A percentile compares a stretch with the other conserved stretches of the same genome.
Conservation (phyloP, 2,797 vertebrate genomes). For the Acestrorhynchus altus region DNA sequence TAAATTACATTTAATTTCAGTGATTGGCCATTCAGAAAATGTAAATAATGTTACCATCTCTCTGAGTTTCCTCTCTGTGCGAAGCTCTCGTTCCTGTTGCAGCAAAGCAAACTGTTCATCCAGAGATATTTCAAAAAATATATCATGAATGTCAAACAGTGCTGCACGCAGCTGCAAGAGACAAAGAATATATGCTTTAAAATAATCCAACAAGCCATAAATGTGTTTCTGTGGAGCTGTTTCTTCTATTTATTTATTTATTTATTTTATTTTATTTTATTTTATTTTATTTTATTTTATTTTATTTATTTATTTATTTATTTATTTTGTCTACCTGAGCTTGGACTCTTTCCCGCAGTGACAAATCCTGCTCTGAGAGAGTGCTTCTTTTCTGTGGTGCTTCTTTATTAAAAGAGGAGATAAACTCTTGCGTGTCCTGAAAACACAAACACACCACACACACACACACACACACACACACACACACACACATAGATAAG, state of each 20-base stretch:
- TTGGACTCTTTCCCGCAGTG: constrained; percentile 89
- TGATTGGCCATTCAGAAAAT: too few relatives aligned
- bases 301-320: neutral
- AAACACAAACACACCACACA: constrained; percentile 26
- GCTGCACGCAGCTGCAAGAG: constrained; percentile 87
- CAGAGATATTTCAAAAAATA: constrained; percentile 88
- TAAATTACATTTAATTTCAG: too few relatives aligned
- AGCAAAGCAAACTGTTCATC: constrained; percentile 87
- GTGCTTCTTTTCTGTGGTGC: constrained; percentile 78
- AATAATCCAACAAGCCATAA: too few relatives aligned
- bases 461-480: constrained; percentile 26
- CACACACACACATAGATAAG: neutral
- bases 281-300: too few relatives aligned
- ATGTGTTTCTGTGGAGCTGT: neutral
- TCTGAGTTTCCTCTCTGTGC: constrained; percentile 90
- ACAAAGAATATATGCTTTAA: constrained; percentile 1
- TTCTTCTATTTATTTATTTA: neutral
- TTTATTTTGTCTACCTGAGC: constrained; percentile 83
- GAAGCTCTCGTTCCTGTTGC: constrained; percentile 87
- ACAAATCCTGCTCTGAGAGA: constrained; percentile 88
- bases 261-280: too few relatives aligned
- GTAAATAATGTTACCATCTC: constrained; percentile 82
- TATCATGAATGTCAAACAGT: constrained; percentile 90
- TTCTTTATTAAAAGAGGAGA: constrained; percentile 87
- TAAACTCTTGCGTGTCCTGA: constrained; percentile 93